These are phyloP conservation scores for Caerostris extrusa DNA, from an alignment of 1,140 invertebrate genomes.

Conservation along the genomic window DNA sequence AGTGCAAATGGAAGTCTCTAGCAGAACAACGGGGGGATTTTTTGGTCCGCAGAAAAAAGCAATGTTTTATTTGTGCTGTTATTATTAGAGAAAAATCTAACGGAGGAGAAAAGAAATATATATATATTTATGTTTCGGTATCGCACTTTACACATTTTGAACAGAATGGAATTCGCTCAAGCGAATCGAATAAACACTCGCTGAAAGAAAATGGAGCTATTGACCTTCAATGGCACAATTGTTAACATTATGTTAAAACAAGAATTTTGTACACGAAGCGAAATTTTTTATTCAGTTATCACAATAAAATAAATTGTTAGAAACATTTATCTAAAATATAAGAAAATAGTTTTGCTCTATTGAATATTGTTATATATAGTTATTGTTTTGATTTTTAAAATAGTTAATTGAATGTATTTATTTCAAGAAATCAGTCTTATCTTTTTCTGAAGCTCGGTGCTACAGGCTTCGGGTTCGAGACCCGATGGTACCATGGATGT, in stretches of 20 bases:
- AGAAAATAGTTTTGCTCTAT: no score
- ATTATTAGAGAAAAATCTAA: constrained; percentile 50
- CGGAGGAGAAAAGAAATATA: constrained; percentile 24
- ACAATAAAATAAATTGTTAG: constrained; percentile 1
- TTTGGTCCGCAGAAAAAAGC: constrained; percentile 3
- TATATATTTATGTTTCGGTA: constrained; percentile 20
- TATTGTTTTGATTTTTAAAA: no score
- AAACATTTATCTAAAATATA: background rate
- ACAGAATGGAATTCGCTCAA: background rate
- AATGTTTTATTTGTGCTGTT: constrained; percentile 29
- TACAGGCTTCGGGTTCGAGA: no score
- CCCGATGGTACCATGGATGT: no score
- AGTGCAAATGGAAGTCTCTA: constrained; percentile 13
- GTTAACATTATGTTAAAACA: background rate
- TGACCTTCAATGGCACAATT: constrained; percentile 5
- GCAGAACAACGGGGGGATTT: background rate
- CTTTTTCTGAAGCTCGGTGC: no score
- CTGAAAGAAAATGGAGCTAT: constrained; percentile 22
- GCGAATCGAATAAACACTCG: background rate
- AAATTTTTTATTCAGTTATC: background rate
- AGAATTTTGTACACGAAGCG: background rate
- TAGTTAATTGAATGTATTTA: no score
- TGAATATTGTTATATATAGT: no score
- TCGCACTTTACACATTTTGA: background rate
- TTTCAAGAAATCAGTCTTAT: no score